These are phyloP conservation scores for Idaea biselata DNA, from an alignment of 2,888 invertebrate species.

Conservation along the genomic window DNA sequence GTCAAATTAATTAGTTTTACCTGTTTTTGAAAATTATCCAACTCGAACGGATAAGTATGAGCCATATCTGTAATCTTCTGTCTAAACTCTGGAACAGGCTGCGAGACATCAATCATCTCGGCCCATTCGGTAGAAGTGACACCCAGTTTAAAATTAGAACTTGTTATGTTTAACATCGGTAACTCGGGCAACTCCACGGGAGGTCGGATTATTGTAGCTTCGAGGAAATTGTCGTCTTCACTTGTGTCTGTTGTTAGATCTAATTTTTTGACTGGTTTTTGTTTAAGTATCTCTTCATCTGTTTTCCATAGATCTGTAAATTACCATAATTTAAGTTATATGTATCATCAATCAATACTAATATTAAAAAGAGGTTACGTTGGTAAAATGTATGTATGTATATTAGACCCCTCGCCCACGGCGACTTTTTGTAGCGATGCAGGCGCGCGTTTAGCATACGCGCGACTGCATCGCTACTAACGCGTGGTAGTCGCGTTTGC, in stretches of 20 bases:
- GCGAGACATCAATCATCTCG: slow-evolving; percentile 89
- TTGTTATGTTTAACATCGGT: slow-evolving; percentile 86
- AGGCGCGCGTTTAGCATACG: too few species aligned
- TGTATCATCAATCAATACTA: too few species aligned
- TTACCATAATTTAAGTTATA: too few species aligned
- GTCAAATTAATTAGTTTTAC: slow-evolving; percentile 39
- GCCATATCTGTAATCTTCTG: slow-evolving; percentile 92
- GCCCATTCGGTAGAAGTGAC: slow-evolving; percentile 90
- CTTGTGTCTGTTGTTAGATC: slow-evolving; percentile 41
- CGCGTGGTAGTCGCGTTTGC: too few species aligned
- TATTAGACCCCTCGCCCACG: too few species aligned
- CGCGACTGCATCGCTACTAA: too few species aligned
- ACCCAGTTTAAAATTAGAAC: slow-evolving; percentile 60
- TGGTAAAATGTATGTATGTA: too few species aligned
- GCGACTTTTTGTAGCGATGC: too few species aligned
- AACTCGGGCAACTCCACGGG: slow-evolving; percentile 68
- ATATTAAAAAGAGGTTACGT: too few species aligned
- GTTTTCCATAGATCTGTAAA: slow-evolving; percentile 69
- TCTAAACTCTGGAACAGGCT: slow-evolving; percentile 90
- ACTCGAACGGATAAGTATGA: slow-evolving; percentile 91
- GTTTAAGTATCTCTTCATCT: slow-evolving; percentile 49
- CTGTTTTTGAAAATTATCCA: slow-evolving; percentile 98
- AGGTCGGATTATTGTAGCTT: slow-evolving; percentile 60
- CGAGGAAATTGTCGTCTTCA: slow-evolving; percentile 63
- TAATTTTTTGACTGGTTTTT: slow-evolving; percentile 35